Percentiles rank a stretch among this genome's conserved stretches.
phyloP scores from a whole-genome alignment of 2,113 vertebrate species.

The Acanthisitta chloris region DNA sequence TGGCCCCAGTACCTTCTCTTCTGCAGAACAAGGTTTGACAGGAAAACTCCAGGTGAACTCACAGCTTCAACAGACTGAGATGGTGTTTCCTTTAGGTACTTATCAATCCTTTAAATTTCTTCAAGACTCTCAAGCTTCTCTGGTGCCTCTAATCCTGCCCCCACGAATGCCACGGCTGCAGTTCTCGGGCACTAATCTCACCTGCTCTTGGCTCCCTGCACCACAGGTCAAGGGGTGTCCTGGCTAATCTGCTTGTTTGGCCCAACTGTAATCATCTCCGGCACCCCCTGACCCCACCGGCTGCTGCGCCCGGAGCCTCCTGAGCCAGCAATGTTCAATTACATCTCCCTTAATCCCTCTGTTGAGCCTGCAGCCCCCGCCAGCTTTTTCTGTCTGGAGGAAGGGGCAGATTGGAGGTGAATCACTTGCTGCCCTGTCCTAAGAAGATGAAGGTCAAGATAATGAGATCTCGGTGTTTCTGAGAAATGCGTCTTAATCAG shows the following conservation, averaged over 20 bases:
- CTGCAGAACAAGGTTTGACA: not conserved
- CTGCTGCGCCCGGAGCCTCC: rapidly evolving
- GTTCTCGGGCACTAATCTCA: slow-evolving; percentile 26
- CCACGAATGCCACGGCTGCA: not conserved
- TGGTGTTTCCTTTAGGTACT: not conserved
- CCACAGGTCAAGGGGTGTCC: slow-evolving; percentile 27
- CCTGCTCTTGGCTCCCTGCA: not conserved
- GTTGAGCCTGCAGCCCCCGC: slow-evolving; percentile 24
- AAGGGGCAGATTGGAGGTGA: slow-evolving; percentile 51
- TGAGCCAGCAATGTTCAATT: slow-evolving; percentile 53
- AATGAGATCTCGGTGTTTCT: slow-evolving; percentile 41
- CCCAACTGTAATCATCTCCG: not conserved
- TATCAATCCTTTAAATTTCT: not conserved
- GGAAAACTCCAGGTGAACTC: not conserved
- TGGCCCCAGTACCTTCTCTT: not conserved
- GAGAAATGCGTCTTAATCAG: slow-evolving; percentile 40
- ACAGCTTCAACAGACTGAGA: not conserved
- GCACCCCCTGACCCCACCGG: not conserved
- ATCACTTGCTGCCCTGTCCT: not conserved
- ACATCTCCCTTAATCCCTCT: slow-evolving; percentile 55
- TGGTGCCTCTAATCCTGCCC: not conserved
- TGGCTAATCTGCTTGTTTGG: slow-evolving; percentile 54
- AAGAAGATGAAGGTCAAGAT: slow-evolving; percentile 66
- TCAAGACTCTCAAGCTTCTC: not conserved
- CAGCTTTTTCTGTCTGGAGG: slow-evolving; percentile 43